Conservation (phyloP, 1,140 invertebrate genomes). For the Diachasmimorpha longicaudata region DNA sequence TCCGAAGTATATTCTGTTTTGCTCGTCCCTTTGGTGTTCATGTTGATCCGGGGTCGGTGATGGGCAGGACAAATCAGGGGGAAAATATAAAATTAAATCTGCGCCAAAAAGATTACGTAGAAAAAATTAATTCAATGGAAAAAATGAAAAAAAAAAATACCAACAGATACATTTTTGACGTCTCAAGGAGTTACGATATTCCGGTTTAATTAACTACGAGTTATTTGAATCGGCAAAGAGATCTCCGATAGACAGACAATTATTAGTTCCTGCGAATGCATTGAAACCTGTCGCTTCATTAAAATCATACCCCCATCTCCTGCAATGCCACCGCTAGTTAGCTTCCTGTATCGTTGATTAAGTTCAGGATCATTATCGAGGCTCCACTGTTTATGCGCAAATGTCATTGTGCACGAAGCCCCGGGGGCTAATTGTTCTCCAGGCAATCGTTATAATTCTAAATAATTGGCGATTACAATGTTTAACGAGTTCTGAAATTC, state of each 20-base stretch:
- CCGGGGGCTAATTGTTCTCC: neutral
- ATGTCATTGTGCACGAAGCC: neutral
- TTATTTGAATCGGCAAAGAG: too few relatives aligned
- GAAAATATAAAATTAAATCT: too few relatives aligned
- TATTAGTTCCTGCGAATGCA: neutral
- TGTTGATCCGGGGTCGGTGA: neutral
- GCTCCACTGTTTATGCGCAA: neutral
- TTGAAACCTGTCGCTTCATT: constrained; percentile 1
- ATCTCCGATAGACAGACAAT: neutral
- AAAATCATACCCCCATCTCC: constrained; percentile 10
- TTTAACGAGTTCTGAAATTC: neutral
- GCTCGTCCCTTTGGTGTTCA: neutral
- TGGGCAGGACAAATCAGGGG: neutral
- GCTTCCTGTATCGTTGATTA: neutral
- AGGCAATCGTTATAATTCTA: neutral
- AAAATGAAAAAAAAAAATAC: too few relatives aligned
- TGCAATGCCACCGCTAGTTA: neutral
- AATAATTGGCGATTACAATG: neutral
- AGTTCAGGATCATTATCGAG: neutral
- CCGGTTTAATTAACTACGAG: too few relatives aligned
- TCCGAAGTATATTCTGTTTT: neutral
- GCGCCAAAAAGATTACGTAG: too few relatives aligned
- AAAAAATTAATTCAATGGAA: too few relatives aligned
- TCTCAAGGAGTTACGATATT: too few relatives aligned
- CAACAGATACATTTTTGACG: too few relatives aligned